Evolutionary conservation across 2,113 vertebrate genomes (phyloP), one percentile per base, ranked within the genome.

Genomic region (Ceyx cyanopectus): DNA sequence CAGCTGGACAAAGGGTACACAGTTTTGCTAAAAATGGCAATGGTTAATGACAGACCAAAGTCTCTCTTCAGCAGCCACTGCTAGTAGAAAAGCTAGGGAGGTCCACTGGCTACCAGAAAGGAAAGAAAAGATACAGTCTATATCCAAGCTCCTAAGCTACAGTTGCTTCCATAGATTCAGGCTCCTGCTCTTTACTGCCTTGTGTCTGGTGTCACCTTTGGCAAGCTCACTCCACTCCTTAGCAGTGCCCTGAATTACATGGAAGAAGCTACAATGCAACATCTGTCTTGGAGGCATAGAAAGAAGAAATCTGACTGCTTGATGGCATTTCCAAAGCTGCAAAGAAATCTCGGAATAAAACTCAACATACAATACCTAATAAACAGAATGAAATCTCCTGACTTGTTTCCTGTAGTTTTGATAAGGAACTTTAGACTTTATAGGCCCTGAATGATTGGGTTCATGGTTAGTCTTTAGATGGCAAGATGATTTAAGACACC

Each of bases 11-110:
- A 79, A 93, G 84, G 67, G 41, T 62, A 82, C 43, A 73, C 26
- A 85, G 61, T 89, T 96, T 92, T 94, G 81, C 94, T 89, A 92
- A 94, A 96, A 95, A 95, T 93, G 94, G 92, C 85, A 95, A 82
- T n/a, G 67, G 63, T 91, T 96, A 92, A 92, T 85, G 63, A 89
- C 37, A 51, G 79, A 89, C 75, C 26, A 89, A 90, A 87, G 89
- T 91, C 81, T 80, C 76, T 81, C 63, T 89, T 87, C 67, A 85
- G 78, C 84, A 93, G 79, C 48, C 81, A 87, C 67, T 51, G 54
- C 75, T 58, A 62, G 67, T 14, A 92, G 63, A 70, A 88, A 70
- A 73, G 9, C 81, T 18, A 74, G 70, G 94, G 74, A 89, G 78
- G 89, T 92, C 81, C 29, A 84, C 14, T 0, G 41, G 58, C 32